Evolutionary conservation across 2,113 vertebrate genomes (phyloP).

Genomic region (Oenanthe oenanthe): DNA sequence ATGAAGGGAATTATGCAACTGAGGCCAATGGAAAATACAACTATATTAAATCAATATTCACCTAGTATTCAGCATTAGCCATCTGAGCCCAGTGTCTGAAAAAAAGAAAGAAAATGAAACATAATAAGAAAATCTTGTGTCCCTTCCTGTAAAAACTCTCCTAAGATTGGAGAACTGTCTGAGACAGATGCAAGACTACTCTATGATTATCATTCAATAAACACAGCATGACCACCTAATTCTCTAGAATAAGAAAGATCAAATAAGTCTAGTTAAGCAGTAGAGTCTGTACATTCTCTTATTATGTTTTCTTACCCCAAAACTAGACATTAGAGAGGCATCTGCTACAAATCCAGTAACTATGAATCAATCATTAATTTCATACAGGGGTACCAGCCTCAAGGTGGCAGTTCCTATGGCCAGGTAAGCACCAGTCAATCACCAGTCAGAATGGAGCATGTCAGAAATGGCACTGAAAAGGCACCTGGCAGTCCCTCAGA

Average conservation of each 20-base stretch:
- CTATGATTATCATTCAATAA: accelerated
- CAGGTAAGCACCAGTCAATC: no score
- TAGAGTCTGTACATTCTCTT: not conserved
- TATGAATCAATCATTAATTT: not conserved
- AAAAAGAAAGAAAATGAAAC: not conserved
- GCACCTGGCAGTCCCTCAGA: not conserved
- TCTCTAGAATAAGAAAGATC: not conserved
- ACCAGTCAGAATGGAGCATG: not conserved
- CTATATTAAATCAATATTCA: not conserved
- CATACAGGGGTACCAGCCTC: not conserved
- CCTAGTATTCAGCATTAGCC: not conserved
- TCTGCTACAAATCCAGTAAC: not conserved
- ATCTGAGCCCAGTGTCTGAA: not conserved
- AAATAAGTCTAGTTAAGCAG: not conserved
- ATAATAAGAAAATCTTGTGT: not conserved
- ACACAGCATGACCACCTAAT: not conserved
- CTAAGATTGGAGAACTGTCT: not conserved
- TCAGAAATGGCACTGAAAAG: not conserved
- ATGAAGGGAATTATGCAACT: not conserved
- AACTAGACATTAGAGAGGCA: not conserved
- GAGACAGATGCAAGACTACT: not conserved
- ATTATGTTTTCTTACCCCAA: not conserved
- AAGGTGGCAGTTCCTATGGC: not conserved
- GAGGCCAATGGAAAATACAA: not conserved
- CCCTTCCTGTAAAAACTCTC: not conserved